Evolutionary conservation across 2,113 vertebrate genomes (phyloP).

Genomic region (Sorex fumeus): DNA sequence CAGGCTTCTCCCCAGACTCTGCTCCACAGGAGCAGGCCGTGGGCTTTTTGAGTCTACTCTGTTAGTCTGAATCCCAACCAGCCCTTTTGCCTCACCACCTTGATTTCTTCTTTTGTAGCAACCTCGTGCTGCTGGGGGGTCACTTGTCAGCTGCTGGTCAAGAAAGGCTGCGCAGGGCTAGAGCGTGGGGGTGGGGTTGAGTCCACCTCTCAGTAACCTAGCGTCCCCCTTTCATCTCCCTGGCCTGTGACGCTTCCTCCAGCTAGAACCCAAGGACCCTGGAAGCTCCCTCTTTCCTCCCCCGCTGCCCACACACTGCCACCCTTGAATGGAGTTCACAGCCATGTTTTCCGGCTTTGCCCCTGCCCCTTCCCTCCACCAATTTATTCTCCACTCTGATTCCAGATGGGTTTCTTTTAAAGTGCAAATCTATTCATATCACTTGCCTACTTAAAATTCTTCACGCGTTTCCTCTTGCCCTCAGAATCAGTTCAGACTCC

Average conservation of each 20-base stretch:
- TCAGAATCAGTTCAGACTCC: slow-evolving; percentile 67
- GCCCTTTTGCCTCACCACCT: not conserved
- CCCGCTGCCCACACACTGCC: not conserved
- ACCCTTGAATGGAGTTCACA: not conserved
- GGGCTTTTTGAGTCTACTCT: not conserved
- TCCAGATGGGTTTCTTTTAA: slow-evolving; percentile 82
- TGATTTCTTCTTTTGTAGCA: not conserved
- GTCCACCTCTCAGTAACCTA: not conserved
- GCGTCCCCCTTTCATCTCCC: not conserved
- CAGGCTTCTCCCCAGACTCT: not conserved
- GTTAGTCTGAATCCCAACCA: not conserved
- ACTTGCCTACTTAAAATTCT: slow-evolving; percentile 82
- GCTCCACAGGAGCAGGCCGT: fast-evolving
- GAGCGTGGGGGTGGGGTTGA: not conserved
- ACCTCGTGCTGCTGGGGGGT: not conserved
- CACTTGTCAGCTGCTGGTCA: not conserved
- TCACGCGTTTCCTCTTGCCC: slow-evolving; percentile 66
- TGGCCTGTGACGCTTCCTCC: not conserved
- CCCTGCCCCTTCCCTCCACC: slow-evolving; percentile 41
- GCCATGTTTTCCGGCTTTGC: not conserved
- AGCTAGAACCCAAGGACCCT: not conserved
- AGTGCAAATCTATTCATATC: slow-evolving; percentile 84
- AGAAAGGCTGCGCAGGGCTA: not conserved
- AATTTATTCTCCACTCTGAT: slow-evolving; percentile 57
- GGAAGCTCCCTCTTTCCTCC: too few species aligned